phyloP scores from a whole-genome alignment of 2,797 vertebrate species.

The Morelia viridis region DNA sequence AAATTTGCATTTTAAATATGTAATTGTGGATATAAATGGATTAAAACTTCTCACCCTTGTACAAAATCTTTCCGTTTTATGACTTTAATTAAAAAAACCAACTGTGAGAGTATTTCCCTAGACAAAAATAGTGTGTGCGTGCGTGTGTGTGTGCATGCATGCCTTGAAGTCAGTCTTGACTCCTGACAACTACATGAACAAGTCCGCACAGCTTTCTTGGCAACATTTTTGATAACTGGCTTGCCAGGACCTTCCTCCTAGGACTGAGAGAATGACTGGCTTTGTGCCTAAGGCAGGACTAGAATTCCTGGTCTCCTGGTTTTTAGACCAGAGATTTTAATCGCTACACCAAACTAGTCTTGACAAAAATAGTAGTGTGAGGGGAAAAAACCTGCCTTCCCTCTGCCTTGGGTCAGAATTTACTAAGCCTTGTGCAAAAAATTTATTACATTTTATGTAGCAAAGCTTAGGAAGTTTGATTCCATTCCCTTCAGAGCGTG shows the following conservation, averaged over 20 bases:
- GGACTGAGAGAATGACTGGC: background rate
- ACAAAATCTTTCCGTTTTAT: conserved; percentile 8
- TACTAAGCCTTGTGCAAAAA: conserved; percentile 5
- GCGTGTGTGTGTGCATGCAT: background rate
- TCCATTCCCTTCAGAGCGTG: conserved; percentile 18
- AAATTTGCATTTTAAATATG: conserved; percentile 8
- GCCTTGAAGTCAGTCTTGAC: background rate
- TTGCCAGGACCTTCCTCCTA: background rate
- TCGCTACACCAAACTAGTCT: background rate
- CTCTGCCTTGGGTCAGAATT: background rate
- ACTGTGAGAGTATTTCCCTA: background rate
- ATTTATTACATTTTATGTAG: background rate
- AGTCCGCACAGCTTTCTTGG: background rate
- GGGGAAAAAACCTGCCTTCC: background rate
- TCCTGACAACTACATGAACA: background rate
- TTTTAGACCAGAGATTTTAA: background rate
- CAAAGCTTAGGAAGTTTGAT: conserved; percentile 21
- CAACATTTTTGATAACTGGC: background rate
- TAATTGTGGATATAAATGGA: conserved; percentile 11
- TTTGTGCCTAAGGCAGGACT: background rate
- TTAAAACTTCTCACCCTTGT: background rate
- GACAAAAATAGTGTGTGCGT: background rate
- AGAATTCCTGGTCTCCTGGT: background rate
- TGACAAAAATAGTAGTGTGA: background rate
- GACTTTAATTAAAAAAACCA: conserved; percentile 8